Evolutionary conservation across 2,888 invertebrate genomes (phyloP), one percentile per base, ranked within the genome.

Genomic region (Sympetrum striolatum): DNA sequence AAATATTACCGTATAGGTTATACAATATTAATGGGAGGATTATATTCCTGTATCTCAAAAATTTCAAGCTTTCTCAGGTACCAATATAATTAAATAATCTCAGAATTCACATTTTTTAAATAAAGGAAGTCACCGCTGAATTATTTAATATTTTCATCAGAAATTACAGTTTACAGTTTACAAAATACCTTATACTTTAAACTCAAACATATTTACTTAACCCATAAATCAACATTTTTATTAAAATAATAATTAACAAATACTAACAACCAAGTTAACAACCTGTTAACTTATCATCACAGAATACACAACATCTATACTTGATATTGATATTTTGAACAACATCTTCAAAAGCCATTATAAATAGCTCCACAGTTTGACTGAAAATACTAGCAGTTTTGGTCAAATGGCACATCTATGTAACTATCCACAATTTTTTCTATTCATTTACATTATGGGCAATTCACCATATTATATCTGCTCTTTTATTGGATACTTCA

Each of bases 201-300:
- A 73, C 73, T 73, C 25, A 73, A 73, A 73, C 3, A n/a, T 25
- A 25, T 25, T 25, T 73, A 25, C 73, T 15, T 12, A 31, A 25
- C 31, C 73, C 18, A 73, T 25, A 25, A 73, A 73, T 73, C 86
- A 86, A 58, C 37, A 86, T 3, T 37, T 86, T 58, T 60, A 60
- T 86, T 86, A 86, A 60, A 86, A 86, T 58, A 58, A 60, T 22
- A 86, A 35, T 53, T 25, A 39, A 82, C 48, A 86, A 86, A 86
- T 86, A 58, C 58, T 58, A 86, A 86, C 86, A 86, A 86, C 37
- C 86, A 58, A 86, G 58, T 35, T 37, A 86, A 86, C 86, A 86
- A 60, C 86, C 86, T 35, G 35, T 58, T 35, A 58, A 37, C 37
- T 58, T 86, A 18, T 60, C 35, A 86, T 86, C 86, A 86, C 86